Evolutionary conservation across 2,797 vertebrate genomes (phyloP), one percentile per base, ranked within the genome.

Genomic region (Odontamblyopus rebecca): DNA sequence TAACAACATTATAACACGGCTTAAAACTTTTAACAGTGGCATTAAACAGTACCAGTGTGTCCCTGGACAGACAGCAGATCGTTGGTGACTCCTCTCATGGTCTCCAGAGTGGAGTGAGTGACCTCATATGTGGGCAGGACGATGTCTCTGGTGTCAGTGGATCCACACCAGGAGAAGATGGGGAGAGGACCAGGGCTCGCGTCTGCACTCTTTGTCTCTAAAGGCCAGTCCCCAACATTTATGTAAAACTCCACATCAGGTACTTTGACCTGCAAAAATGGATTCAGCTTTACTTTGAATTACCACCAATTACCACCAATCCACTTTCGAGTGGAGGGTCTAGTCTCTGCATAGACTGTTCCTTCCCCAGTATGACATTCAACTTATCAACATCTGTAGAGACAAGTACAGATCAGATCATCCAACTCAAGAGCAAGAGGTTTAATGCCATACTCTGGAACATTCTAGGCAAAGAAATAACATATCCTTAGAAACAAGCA

Each of bases 211-310:
- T 94, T 90, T 3, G 93, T 93, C 85, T 98, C 97, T 63, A 98
- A 77, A 0, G 97, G 96, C 97, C 97, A 98, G 75, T 98, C 97
- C 8, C 96, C 96, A 69, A 98, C 96, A n/a, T 98, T 98, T 70
- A 98, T 85, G 86, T 94, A 97, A 85, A 99, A 96, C 85, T 98
- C 96, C 71, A 96, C 88, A 29, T 98, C 94, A 2, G 96, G 96
- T 27, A 98, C 81, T 74, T 0, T 89, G 67, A 98, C 96, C 96
- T 98, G 61, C 9, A 69, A n/a, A 32, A 62, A 62, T 18, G 0
- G 2, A 59, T 15, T n/a, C 2, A 9, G 23, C 6, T n/a, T 54
- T 23, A 23, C 23, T 23, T 23, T 23, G 23, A 23, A 23, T 23
- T 23, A 23, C 23, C 23, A 23, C 23, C 23, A 23, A 23, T 23